Conservation (phyloP, 1,140 invertebrate genomes). For the Belonocnema kinseyi region DNA sequence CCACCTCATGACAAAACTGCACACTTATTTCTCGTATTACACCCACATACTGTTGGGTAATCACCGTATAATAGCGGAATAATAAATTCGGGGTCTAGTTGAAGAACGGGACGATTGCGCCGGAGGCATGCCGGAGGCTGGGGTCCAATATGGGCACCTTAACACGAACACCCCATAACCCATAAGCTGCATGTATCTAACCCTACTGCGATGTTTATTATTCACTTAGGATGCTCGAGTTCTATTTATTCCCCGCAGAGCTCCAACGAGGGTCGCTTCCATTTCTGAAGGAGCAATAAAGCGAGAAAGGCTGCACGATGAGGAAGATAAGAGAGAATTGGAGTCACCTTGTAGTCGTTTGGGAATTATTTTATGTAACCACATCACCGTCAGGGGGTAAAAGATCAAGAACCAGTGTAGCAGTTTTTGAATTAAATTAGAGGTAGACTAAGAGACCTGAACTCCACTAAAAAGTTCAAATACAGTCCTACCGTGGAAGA, state of each 20-base stretch:
- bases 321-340: conserved; percentile 10
- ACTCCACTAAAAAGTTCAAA: too few relatives aligned
- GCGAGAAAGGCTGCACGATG: background rate
- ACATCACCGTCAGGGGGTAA: too few relatives aligned
- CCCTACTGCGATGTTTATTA: conserved; percentile 68
- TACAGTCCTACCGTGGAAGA: too few relatives aligned
- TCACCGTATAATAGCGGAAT: conserved; percentile 71
- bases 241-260: conserved; percentile 60
- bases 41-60: conserved; percentile 69
- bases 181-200: conserved; percentile 47
- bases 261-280: conserved; percentile 42
- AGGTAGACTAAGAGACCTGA: too few relatives aligned
- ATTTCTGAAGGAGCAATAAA: conserved; percentile 17
- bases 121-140: conserved; percentile 63
- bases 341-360: background rate
- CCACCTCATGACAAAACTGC: conserved; percentile 60
- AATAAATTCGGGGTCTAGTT: conserved; percentile 61
- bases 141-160: conserved; percentile 68
- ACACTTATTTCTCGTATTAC: conserved; percentile 71
- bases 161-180: conserved; percentile 47
- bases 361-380: background rate
- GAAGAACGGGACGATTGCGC: conserved; percentile 56
- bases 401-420: too few relatives aligned
- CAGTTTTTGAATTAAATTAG: too few relatives aligned
- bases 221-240: conserved; percentile 69